Evolutionary conservation across 2,113 vertebrate species (phyloP).

Genomic region (Sinocyclocheilus anophthalmus): DNA sequence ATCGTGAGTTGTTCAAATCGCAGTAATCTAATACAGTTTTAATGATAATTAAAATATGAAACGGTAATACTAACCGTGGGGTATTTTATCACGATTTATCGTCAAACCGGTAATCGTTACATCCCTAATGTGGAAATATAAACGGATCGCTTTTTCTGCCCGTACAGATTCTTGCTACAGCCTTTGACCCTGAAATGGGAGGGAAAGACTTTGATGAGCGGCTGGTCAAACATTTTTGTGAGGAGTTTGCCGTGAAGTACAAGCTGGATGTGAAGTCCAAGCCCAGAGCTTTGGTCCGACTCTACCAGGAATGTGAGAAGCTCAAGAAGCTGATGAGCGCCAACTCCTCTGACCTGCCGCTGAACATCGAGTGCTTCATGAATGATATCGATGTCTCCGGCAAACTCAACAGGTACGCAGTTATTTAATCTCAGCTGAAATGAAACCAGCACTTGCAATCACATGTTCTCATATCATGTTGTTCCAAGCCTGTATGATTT

Average conservation of each 20-base stretch:
- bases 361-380: slow-evolving; percentile 98
- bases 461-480: neutral
- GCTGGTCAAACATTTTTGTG: slow-evolving; percentile 90
- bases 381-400: slow-evolving; percentile 94
- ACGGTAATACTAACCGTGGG: no score
- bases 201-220: slow-evolving; percentile 93
- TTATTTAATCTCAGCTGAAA: neutral
- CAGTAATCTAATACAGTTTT: no score
- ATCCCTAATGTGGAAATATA: neutral
- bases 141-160: slow-evolving; percentile 15
- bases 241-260: slow-evolving; percentile 94
- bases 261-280: slow-evolving; percentile 93
- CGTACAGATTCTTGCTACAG: slow-evolving; percentile 87
- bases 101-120: no score
- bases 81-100: no score
- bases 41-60: no score
- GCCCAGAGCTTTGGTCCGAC: slow-evolving; percentile 88
- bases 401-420: slow-evolving; percentile 84
- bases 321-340: slow-evolving; percentile 98
- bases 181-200: slow-evolving; percentile 89
- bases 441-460: neutral
- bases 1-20: no score
- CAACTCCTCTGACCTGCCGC: slow-evolving; percentile 91
- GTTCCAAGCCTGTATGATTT: neutral
- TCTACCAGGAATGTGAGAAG: slow-evolving; percentile 96